Base-by-base conservation (phyloP, 2,113 vertebrate species). In the Nothocercus julius region DNA sequence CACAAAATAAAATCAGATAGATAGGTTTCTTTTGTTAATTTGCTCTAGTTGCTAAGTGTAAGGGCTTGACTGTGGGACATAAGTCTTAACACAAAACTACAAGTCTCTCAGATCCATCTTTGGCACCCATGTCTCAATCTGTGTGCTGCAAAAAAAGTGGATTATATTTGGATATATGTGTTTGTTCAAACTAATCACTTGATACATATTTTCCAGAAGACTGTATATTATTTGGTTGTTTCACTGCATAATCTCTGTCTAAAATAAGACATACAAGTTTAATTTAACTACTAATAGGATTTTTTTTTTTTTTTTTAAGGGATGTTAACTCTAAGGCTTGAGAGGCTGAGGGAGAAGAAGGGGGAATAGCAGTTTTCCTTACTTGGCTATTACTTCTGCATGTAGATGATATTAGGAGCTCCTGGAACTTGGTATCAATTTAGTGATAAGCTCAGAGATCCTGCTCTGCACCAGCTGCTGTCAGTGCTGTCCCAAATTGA, bases 391-490 rank as follows among this genome's bases (percentile, higher is more conserved):
- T 58, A 91, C 90, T 62, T 87, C 14, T 89, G 44, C 62, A 67
- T 80, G 51, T 42, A 84, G 38, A 49, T 93, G 47, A 84, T 63
- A 36, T 32, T 64, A 81, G 62, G 67, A 75, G 4, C 58, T 45
- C 76, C 34, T 73, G 63, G 79, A 70, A 85, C 59, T 89, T 82
- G 84, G 10, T 9, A 76, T 34, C 62, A 73, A 27, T 90, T 86
- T 47, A 67, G 68, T 88, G 64, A 89, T 86, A 56, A 93, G 56
- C 13, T 92, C 84, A 82, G 70, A 93, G 84, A 45, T 49, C 21
- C 47, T 49, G 49, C 21, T 49, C 49, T 49, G 49, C 49, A 40
- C 42, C 69, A 90, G 74, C 92, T 91, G 78, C 67, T 96, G 42
- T 77, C 68, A 22, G 14, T 67, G 53, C 25, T 90, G 45, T 86